A percentile compares a stretch with the other conserved stretches of the same genome.
Evolutionary conservation across 2,888 invertebrate genomes (phyloP).

Genomic region (Dinocampus coccinellae): DNA sequence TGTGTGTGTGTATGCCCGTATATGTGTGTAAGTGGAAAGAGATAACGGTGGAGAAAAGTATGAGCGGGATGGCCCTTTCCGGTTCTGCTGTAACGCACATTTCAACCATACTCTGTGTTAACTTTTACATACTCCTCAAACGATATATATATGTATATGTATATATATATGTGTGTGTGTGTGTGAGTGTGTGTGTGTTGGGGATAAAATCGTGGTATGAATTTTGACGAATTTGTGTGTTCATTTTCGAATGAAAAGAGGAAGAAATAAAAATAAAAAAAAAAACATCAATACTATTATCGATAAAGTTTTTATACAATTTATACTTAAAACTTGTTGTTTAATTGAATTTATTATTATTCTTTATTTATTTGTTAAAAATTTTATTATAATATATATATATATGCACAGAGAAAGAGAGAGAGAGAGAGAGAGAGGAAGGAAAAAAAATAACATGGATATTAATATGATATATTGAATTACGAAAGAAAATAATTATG

Average conservation of each 20-base stretch:
- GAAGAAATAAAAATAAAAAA: neutral
- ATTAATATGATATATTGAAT: too few species aligned
- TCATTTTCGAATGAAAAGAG: neutral
- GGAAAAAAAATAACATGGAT: constrained; percentile 11
- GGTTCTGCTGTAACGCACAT: constrained; percentile 11
- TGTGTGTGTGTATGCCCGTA: neutral
- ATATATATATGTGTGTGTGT: too few species aligned
- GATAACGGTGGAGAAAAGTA: neutral
- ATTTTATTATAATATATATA: too few species aligned
- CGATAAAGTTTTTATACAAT: too few species aligned
- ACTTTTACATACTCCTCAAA: constrained; percentile 20
- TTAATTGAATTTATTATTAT: neutral
- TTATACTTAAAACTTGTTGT: neutral
- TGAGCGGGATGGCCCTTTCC: neutral
- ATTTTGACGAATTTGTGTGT: neutral
- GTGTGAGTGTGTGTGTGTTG: too few species aligned
- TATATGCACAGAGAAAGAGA: too few species aligned
- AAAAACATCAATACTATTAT: neutral
- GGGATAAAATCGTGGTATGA: neutral
- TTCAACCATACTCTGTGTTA: constrained; percentile 12
- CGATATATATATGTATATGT: constrained; percentile 1
- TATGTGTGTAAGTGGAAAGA: neutral
- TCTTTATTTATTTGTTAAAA: too few species aligned
- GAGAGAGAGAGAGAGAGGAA: neutral
- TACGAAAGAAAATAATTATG: neutral